A percentile compares a stretch with the other conserved stretches of the same genome.
Evolutionary conservation across 2,888 invertebrate genomes (phyloP).

Genomic region (Cantharis rufa): DNA sequence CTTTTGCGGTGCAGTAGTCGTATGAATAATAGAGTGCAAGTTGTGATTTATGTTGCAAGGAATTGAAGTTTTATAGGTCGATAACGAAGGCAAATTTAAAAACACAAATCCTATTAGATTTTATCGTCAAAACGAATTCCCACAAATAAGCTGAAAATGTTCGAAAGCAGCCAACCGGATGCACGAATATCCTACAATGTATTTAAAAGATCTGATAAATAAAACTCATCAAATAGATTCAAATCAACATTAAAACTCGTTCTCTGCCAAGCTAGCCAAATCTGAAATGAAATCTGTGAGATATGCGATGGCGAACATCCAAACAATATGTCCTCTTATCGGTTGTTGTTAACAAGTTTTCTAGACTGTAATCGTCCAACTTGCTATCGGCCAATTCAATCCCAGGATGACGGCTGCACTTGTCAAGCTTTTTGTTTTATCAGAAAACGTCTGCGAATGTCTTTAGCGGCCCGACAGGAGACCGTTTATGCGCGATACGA

Average conservation of each 20-base stretch:
- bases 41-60: conserved; percentile 42
- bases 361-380: conserved; percentile 51
- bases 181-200: conserved; percentile 30
- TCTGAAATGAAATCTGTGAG: conserved; percentile 55
- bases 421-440: conserved; percentile 53
- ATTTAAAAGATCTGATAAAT: conserved; percentile 51
- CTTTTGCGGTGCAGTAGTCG: conserved; percentile 20
- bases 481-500: conserved; percentile 27
- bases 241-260: conserved; percentile 56
- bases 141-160: conserved; percentile 46
- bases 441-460: conserved; percentile 47
- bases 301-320: conserved; percentile 53
- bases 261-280: conserved; percentile 45
- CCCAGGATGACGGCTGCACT: conserved; percentile 46
- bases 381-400: conserved; percentile 45
- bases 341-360: conserved; percentile 55
- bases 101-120: conserved; percentile 48
- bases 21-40: conserved; percentile 38
- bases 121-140: conserved; percentile 45
- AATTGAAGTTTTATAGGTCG: conserved; percentile 43
- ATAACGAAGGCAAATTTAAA: conserved; percentile 49
- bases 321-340: conserved; percentile 56
- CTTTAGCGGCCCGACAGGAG: conserved; percentile 38
- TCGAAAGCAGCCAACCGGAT: conserved; percentile 32
- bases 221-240: conserved; percentile 57